Percentiles rank a stretch among this genome's conserved stretches.
These are phyloP conservation scores for Zaprionus davidi DNA, from an alignment of 1,140 invertebrate genomes.

Conservation along the genomic window DNA sequence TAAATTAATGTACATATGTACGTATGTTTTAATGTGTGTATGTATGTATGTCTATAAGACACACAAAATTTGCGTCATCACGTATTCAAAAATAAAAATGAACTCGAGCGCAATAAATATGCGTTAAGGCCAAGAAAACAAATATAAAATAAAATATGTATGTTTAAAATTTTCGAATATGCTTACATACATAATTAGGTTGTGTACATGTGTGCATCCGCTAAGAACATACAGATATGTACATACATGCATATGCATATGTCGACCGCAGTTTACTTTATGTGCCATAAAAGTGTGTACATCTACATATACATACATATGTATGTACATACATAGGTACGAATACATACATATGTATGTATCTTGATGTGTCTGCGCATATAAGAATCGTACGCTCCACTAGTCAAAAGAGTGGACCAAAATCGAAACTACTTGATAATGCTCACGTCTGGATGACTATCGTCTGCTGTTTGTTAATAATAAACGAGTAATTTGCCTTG, in stretches of 20 bases:
- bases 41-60: background rate
- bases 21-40: background rate
- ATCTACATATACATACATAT: slow-evolving; percentile 4
- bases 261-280: slow-evolving; percentile 9
- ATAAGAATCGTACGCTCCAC: slow-evolving; percentile 28
- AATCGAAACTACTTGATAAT: slow-evolving; percentile 24
- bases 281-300: background rate
- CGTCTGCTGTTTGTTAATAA: slow-evolving; percentile 22
- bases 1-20: background rate
- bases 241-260: background rate
- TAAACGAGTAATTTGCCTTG: slow-evolving; percentile 49
- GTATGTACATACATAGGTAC: background rate
- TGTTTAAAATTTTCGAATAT: slow-evolving; percentile 40
- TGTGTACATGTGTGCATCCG: background rate
- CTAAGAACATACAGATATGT: slow-evolving; percentile 1
- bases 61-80: slow-evolving; percentile 54
- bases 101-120: slow-evolving; percentile 21
- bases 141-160: slow-evolving; percentile 13
- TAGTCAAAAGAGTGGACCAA: slow-evolving; percentile 23
- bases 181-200: slow-evolving; percentile 14
- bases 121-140: slow-evolving; percentile 9
- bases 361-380: background rate
- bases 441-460: slow-evolving; percentile 9
- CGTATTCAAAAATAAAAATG: slow-evolving; percentile 39
- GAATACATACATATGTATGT: background rate